phyloP scores from a whole-genome alignment of 1,140 invertebrate species.

The Physella acuta region DNA sequence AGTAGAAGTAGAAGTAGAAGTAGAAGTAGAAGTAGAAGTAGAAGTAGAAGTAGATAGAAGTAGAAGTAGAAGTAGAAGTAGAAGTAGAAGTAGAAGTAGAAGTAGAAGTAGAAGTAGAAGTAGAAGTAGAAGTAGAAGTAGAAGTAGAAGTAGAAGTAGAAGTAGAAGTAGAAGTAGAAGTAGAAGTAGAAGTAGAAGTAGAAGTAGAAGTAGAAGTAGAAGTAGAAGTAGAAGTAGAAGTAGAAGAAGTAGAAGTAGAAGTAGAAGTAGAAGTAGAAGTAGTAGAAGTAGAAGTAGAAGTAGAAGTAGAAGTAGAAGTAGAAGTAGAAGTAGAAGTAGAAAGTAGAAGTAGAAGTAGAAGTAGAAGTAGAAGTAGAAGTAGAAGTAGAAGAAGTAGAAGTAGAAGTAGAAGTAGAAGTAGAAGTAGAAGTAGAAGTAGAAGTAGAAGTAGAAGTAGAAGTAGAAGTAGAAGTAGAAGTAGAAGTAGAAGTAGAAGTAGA shows the following conservation, averaged over 20 bases:
- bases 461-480: slow-evolving; percentile 15
- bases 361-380: not conserved
- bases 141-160: slow-evolving; percentile 8
- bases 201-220: slow-evolving; percentile 16
- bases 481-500: slow-evolving; percentile 13
- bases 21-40: slow-evolving; percentile 22
- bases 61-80: slow-evolving; percentile 21
- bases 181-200: slow-evolving; percentile 21
- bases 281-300: not conserved
- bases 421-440: not conserved
- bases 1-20: slow-evolving; percentile 26
- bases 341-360: not conserved
- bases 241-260: slow-evolving; percentile 8
- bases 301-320: not conserved
- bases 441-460: slow-evolving; percentile 14
- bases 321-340: not conserved
- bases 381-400: not conserved
- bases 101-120: slow-evolving; percentile 24
- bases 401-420: not conserved
- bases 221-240: slow-evolving; percentile 26
- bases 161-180: slow-evolving; percentile 18
- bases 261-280: slow-evolving; percentile 16
- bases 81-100: slow-evolving; percentile 22
- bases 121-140: slow-evolving; percentile 21
- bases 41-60: slow-evolving; percentile 12